A percentile compares a stretch with the other conserved stretches of the same genome.
Conservation (phyloP, 1,140 invertebrate species). For the Melitaea cinxia region DNA sequence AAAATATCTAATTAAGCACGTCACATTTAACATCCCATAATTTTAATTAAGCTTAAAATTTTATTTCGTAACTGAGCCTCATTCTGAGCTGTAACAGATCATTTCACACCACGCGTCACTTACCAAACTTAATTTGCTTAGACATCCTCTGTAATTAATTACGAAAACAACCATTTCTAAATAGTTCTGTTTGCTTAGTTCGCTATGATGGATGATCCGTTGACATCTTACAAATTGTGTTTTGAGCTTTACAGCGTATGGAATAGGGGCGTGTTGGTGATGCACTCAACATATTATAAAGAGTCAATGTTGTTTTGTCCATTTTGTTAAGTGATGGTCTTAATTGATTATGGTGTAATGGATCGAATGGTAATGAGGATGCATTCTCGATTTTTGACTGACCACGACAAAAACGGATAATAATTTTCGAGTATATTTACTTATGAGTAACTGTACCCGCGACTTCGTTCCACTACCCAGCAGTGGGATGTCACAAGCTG, state of each 20-base stretch:
- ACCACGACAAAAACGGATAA: too few relatives aligned
- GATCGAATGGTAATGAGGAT: conserved; percentile 31
- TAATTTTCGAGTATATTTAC: too few relatives aligned
- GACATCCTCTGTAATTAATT: conserved; percentile 39
- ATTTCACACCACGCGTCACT: conserved; percentile 18
- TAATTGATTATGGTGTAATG: conserved; percentile 33
- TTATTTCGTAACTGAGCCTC: too few relatives aligned
- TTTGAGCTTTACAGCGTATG: conserved; percentile 17
- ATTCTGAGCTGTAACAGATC: neutral
- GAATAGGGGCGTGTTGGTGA: conserved; percentile 23
- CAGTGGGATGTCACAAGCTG: too few relatives aligned
- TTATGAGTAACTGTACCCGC: too few relatives aligned
- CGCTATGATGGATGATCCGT: conserved; percentile 40
- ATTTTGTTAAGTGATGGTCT: conserved; percentile 22
- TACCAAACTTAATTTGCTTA: conserved; percentile 37
- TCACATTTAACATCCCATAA: neutral
- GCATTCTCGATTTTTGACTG: conserved; percentile 18
- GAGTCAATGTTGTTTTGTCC: conserved; percentile 40
- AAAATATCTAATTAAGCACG: neutral
- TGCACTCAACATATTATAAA: conserved; percentile 42
- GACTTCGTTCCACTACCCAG: too few relatives aligned
- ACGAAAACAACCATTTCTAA: conserved; percentile 43
- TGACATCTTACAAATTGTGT: conserved; percentile 24
- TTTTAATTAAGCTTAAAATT: neutral
- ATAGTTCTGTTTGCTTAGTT: conserved; percentile 39